Evolutionary conservation across 2,888 invertebrate species (phyloP), one percentile per base, ranked within the genome.

Genomic region (Tenodera sinensis): DNA sequence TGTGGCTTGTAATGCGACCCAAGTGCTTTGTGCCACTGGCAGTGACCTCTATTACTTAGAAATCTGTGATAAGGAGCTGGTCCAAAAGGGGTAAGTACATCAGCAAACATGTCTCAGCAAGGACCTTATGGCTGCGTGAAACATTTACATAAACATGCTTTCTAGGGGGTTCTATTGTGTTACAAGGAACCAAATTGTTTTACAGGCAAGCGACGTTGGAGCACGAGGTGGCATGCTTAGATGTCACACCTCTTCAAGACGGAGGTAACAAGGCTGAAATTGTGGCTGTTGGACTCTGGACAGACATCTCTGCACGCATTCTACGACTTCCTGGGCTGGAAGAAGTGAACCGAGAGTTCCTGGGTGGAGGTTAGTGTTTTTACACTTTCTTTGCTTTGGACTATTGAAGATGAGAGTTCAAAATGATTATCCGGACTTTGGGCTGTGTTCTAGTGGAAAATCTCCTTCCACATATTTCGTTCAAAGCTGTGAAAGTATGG

Each of bases 261-360:
- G 95, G 95, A 1, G 94, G 95, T 7, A 94, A 93, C 0, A 95
- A 95, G 89, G 96, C 96, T 0, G 95, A 96, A 88, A 94, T 98
- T 90, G 96, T 98, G 82, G 98, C 98, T 27, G 98, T 99, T 15
- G 99, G 99, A 0, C 94, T 99, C 85, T 99, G 99, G 99, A 99
- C 98, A 0, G 99, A 99, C 92, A 98, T 99, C 92, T 98, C 98
- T 0, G 98, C 98, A 71, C 95, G 98, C 20, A 96, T 99, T 90
- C 94, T 99, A 42, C 95, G 96, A 20, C 93, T 99, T 90, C 99
- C 99, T 0, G 95, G 95, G 89, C 94, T 99, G 88, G 95, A 95
- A 89, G 96, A 97, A 91, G 95, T 98, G 88, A 97, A 97, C 92
- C 97, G 97, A 42, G 98, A 99, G 94, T 96, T 96, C 92, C 94